Evolutionary conservation across 1,140 invertebrate genomes (phyloP).

Genomic region (Drosophila fuyamai): DNA sequence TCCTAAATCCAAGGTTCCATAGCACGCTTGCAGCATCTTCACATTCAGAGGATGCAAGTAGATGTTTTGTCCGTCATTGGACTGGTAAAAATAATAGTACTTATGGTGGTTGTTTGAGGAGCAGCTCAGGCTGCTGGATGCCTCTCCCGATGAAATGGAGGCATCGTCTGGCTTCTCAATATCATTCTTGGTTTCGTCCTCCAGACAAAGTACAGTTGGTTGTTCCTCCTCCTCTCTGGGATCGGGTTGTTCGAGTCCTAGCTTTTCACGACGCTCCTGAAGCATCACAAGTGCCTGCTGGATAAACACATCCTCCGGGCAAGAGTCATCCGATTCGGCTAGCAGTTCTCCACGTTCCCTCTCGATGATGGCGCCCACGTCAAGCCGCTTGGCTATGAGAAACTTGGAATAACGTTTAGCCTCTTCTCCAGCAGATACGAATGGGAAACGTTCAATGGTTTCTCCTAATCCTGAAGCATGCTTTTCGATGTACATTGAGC

Average conservation of each 20-base stretch:
- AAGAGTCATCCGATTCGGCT: constrained; percentile 88
- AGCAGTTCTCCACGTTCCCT: constrained; percentile 90
- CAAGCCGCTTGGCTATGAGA: constrained; percentile 88
- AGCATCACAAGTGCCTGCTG: constrained; percentile 91
- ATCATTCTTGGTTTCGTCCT: constrained; percentile 27
- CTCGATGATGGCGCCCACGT: constrained; percentile 89
- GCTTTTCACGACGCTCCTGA: constrained; percentile 67
- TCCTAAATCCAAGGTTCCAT: constrained; percentile 92
- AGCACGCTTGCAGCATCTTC: constrained; percentile 94
- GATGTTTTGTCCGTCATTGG: constrained; percentile 95
- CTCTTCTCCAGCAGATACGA: constrained; percentile 82
- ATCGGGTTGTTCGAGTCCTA: constrained; percentile 43
- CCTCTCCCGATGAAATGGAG: constrained; percentile 60
- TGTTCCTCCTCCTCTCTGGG: constrained; percentile 24
- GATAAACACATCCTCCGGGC: constrained; percentile 93
- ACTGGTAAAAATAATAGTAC: constrained; percentile 95
- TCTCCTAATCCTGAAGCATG: constrained; percentile 22
- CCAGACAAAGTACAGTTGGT: constrained; percentile 1
- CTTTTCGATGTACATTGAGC: constrained; percentile 90
- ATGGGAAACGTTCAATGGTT: constrained; percentile 54
- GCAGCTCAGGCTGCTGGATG: constrained; percentile 43
- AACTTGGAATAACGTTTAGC: constrained; percentile 90
- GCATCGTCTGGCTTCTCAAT: constrained; percentile 57
- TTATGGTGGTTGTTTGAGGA: constrained; percentile 83
- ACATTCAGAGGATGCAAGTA: constrained; percentile 97